These are phyloP conservation scores for Paradisaea rubra DNA, from an alignment of 2,113 vertebrate genomes.

Conservation along the genomic window DNA sequence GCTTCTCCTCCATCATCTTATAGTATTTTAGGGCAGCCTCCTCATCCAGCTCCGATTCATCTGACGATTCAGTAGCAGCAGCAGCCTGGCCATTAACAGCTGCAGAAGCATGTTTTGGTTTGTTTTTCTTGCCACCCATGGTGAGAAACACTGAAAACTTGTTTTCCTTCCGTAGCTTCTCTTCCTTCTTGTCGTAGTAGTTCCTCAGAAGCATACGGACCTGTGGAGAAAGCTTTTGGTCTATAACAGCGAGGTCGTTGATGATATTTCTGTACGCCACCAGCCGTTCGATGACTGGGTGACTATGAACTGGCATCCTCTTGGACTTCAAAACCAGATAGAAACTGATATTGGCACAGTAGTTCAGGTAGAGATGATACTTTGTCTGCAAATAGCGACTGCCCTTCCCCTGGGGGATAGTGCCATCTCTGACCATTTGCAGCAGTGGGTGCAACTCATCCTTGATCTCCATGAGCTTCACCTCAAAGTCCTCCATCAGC, in stretches of 20 bases:
- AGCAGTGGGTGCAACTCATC: slow-evolving; percentile 87
- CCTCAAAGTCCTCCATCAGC: slow-evolving; percentile 88
- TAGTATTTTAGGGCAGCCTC: slow-evolving; percentile 80
- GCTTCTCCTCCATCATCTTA: slow-evolving; percentile 53
- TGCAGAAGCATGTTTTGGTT: neutral
- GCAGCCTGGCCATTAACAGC: neutral
- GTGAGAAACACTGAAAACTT: neutral
- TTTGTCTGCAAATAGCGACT: slow-evolving; percentile 86
- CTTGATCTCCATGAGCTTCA: slow-evolving; percentile 85
- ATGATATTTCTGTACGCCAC: slow-evolving; percentile 86
- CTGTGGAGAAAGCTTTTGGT: slow-evolving; percentile 78
- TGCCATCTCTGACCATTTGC: slow-evolving; percentile 77
- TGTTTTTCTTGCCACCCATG: neutral
- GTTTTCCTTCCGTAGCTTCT: slow-evolving; percentile 25
- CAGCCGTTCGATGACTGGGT: slow-evolving; percentile 91
- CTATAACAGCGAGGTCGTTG: slow-evolving; percentile 77
- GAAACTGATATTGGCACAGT: slow-evolving; percentile 95
- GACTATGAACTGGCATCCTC: slow-evolving; percentile 81
- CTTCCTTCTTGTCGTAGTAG: neutral
- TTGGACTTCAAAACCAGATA: slow-evolving; percentile 91
- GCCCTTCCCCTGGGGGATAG: slow-evolving; percentile 84
- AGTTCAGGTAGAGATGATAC: slow-evolving; percentile 91
- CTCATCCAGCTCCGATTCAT: slow-evolving; percentile 71
- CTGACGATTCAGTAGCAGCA: neutral
- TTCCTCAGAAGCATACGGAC: slow-evolving; percentile 72